These are phyloP conservation scores for Coptodon rendalli DNA, from an alignment of 2,113 vertebrate genomes.

Conservation along the genomic window DNA sequence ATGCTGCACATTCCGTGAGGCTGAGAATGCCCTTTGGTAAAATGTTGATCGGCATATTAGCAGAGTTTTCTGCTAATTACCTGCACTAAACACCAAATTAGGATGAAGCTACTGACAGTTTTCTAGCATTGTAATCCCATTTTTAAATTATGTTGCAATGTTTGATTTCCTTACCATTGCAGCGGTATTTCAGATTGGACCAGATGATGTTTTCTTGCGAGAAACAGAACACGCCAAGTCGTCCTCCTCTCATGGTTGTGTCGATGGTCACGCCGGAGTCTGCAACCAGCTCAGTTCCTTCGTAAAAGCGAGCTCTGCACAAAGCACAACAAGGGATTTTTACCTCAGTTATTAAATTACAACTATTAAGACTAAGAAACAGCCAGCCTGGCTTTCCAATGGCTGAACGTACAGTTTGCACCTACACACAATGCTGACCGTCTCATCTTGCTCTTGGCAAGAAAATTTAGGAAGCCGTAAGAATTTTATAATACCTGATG, in stretches of 20 bases:
- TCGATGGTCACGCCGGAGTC: constrained; percentile 98
- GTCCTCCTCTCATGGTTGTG: constrained; percentile 96
- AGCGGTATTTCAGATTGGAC: constrained; percentile 98
- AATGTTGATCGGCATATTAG: neutral
- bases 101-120: neutral
- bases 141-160: neutral
- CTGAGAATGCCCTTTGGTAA: neutral
- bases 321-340: neutral
- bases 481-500: constrained; percentile 77
- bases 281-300: constrained; percentile 91
- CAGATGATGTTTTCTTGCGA: constrained; percentile 99
- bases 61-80: neutral
- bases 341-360: neutral
- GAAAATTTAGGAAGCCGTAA: neutral
- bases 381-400: neutral
- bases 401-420: neutral
- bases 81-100: neutral
- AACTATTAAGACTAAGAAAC: neutral
- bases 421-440: neutral
- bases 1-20: neutral
- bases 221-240: constrained; percentile 98
- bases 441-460: neutral
- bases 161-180: constrained; percentile 80
- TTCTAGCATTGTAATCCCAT: neutral
- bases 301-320: constrained; percentile 87